These are phyloP conservation scores for Spilogale gracilis DNA, from an alignment of 2,113 vertebrate species.

Conservation along the genomic window DNA sequence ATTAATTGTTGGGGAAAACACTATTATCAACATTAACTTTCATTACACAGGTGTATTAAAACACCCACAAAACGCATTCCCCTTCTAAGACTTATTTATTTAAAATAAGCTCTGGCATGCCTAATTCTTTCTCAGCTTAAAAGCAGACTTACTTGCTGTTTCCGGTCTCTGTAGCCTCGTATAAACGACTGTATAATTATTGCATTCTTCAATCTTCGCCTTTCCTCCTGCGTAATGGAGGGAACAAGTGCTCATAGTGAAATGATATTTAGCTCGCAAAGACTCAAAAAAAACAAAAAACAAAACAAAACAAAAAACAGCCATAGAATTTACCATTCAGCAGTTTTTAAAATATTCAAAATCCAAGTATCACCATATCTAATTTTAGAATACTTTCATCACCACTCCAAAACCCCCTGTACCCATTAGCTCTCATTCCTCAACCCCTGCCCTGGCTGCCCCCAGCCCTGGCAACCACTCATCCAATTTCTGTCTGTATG, in stretches of 20 bases:
- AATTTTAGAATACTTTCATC: neutral
- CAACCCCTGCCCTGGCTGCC: neutral
- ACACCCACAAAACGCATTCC: neutral
- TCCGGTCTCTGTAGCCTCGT: conserved; percentile 96
- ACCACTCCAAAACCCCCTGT: neutral
- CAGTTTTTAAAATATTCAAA: neutral
- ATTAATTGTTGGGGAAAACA: neutral
- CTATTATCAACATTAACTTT: neutral
- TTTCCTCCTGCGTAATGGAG: conserved; percentile 92
- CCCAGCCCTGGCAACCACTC: neutral
- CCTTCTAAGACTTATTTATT: neutral
- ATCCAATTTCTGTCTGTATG: accelerated
- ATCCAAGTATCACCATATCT: too few species aligned
- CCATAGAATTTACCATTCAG: neutral
- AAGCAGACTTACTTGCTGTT: conserved; percentile 92
- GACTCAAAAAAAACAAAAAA: neutral
- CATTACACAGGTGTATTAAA: neutral
- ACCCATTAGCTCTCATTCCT: accelerated
- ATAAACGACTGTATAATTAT: conserved; percentile 98
- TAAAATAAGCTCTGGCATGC: neutral
- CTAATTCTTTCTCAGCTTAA: neutral
- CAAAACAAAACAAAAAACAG: neutral
- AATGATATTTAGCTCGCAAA: neutral
- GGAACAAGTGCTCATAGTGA: neutral
- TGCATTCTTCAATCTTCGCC: conserved; percentile 96